phyloP scores from a whole-genome alignment of 2,113 vertebrate species.

The Phrynocephalus versicolor region DNA sequence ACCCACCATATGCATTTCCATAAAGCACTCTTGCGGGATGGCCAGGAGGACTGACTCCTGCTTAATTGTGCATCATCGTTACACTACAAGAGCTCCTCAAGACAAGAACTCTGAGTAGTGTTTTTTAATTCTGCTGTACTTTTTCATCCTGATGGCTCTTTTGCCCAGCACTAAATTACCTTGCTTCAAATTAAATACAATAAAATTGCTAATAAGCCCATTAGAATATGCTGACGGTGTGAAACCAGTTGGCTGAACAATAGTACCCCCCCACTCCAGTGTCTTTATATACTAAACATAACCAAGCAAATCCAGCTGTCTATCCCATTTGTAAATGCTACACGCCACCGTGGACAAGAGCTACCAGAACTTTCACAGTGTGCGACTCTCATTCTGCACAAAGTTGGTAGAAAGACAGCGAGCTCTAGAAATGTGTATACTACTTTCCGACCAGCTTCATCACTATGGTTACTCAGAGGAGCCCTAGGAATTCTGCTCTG shows the following conservation, averaged over 20 bases:
- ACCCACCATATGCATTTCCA: slow-evolving; percentile 26
- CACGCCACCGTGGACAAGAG: background rate
- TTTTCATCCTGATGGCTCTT: slow-evolving; percentile 79
- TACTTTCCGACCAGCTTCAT: background rate
- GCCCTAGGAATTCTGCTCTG: background rate
- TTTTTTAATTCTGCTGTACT: slow-evolving; percentile 77
- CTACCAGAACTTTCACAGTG: background rate
- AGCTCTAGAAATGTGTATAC: background rate
- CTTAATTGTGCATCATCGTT: slow-evolving; percentile 62
- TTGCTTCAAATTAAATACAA: slow-evolving; percentile 76
- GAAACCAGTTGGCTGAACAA: slow-evolving; percentile 71
- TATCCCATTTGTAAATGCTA: slow-evolving; percentile 29
- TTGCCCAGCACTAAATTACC: slow-evolving; percentile 73
- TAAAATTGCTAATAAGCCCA: slow-evolving; percentile 78
- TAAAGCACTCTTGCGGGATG: background rate
- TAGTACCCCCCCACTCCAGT: slow-evolving; percentile 53
- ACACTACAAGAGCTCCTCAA: slow-evolving; percentile 64
- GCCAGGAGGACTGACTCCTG: slow-evolving; percentile 16
- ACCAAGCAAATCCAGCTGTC: slow-evolving; percentile 52
- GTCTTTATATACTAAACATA: slow-evolving; percentile 68
- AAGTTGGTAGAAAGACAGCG: slow-evolving; percentile 10
- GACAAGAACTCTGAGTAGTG: slow-evolving; percentile 74
- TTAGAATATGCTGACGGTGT: slow-evolving; percentile 71
- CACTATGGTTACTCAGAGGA: background rate
- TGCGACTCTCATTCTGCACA: background rate